Evolutionary conservation across 2,888 invertebrate species (phyloP), one percentile per base, ranked within the genome.

Genomic region (Odiellus spinosus): DNA sequence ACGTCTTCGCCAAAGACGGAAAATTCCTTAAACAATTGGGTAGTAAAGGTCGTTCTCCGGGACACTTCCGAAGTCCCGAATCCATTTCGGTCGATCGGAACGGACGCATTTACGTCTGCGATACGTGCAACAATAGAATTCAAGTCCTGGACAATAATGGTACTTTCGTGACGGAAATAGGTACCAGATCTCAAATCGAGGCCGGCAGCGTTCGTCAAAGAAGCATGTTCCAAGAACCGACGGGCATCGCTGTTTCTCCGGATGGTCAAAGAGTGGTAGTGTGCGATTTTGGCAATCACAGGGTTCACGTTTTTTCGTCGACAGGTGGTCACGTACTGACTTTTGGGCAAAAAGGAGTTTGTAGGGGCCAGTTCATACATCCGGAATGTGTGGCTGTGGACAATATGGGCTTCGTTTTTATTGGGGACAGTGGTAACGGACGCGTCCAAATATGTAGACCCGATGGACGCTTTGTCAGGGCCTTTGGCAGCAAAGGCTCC

Each of bases 401-500:
- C 60, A 73, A 73, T 0, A 68, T 76, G 62, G 82, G 82, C 0
- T 79, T 78, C 61, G 77, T 84, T 35, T 66, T 82, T 1, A 80
- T 84, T 0, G 83, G 82, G 0, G 83, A 84, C 61, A 77, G 79
- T 1, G 83, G 82, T 0, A 83, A 83, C 60, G 76, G 76, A 35
- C 69, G 83, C 4, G 71, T 82, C 1, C 82, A 83, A 63, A 73
- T 84, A 8, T 83, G 82, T 61, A 74, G 77, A 49, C 75, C 76
- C 0, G 75, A 77, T 48, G 82, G 83, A 3, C 72, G 74, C 46
- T 71, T 78, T 47, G 73, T 80, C 3, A 71, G 76, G 53, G 73
- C 75, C 17, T 76, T 82, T 58, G 80, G 81, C 1, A 20, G 34
- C 17, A 43, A 43, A 17, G 43, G 34, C 14, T 43, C 15, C 14